These are phyloP conservation scores for Hydraecia micacea DNA, from an alignment of 2,888 invertebrate genomes.

Conservation along the genomic window DNA sequence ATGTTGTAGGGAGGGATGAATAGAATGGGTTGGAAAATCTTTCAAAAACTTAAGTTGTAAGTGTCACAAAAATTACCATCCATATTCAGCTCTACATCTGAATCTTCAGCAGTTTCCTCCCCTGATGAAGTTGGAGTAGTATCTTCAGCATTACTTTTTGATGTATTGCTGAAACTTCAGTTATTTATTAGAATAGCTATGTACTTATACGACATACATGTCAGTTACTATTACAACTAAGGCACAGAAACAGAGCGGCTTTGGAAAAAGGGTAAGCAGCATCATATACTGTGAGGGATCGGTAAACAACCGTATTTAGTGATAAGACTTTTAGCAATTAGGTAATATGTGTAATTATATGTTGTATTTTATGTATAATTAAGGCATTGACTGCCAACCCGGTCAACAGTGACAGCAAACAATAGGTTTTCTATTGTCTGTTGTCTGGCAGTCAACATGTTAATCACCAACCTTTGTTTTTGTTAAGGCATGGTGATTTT, in stretches of 20 bases:
- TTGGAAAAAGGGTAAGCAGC: neutral
- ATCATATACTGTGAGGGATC: neutral
- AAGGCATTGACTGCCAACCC: too few relatives aligned
- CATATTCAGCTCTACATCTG: slow-evolving; percentile 95
- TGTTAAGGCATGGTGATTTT: neutral
- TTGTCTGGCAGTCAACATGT: too few relatives aligned
- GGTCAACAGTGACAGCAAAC: too few relatives aligned
- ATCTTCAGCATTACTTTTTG: slow-evolving; percentile 73
- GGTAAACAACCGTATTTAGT: neutral
- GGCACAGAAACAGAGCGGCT: neutral
- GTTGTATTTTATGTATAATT: neutral
- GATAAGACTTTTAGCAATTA: neutral
- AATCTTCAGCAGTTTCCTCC: slow-evolving; percentile 92
- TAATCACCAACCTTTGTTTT: neutral
- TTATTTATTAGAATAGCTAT: slow-evolving; percentile 10
- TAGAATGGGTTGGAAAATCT: neutral
- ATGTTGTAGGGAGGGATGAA: neutral
- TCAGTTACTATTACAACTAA: neutral
- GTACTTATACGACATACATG: neutral
- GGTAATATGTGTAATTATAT: neutral
- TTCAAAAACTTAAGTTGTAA: neutral
- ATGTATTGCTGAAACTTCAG: slow-evolving; percentile 62
- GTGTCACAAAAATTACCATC: slow-evolving; percentile 89
- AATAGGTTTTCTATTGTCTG: too few relatives aligned
- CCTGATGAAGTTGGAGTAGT: slow-evolving; percentile 77